These are phyloP conservation scores for Craterocephalus amniculus DNA, from an alignment of 2,797 vertebrate genomes.

Conservation along the genomic window DNA sequence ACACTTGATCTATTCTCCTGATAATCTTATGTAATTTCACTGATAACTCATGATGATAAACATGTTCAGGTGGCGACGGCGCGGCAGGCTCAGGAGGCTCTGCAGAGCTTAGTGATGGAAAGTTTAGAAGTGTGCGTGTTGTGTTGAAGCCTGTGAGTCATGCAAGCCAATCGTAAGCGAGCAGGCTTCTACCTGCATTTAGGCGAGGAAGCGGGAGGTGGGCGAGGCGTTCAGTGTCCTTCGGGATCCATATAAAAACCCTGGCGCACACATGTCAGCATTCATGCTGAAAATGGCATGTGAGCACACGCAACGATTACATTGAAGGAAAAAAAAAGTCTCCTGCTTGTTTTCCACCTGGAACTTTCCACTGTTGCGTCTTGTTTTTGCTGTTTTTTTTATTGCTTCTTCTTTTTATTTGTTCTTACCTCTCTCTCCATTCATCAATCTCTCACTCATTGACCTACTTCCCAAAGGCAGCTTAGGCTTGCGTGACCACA, in stretches of 20 bases:
- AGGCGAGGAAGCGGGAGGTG: slow-evolving; percentile 10
- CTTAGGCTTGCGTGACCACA: slow-evolving; percentile 68
- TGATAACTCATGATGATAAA: slow-evolving; percentile 48
- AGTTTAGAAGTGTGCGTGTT: slow-evolving; percentile 42
- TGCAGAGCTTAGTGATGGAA: slow-evolving; percentile 47
- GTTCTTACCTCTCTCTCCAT: slow-evolving; percentile 6
- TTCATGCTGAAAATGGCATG: slow-evolving; percentile 1
- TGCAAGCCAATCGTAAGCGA: slow-evolving; percentile 23
- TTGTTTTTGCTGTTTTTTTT: background rate
- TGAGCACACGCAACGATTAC: slow-evolving; percentile 25
- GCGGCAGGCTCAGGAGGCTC: slow-evolving; percentile 26
- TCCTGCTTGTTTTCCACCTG: slow-evolving; percentile 19
- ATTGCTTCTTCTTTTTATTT: background rate
- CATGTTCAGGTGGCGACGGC: slow-evolving; percentile 23
- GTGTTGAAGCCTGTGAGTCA: slow-evolving; percentile 35
- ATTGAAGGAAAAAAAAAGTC: background rate
- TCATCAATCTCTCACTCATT: slow-evolving; percentile 35
- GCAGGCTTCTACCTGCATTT: slow-evolving; percentile 66
- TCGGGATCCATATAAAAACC: slow-evolving; percentile 28
- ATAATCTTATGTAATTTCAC: slow-evolving; percentile 37
- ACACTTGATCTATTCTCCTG: slow-evolving; percentile 28
- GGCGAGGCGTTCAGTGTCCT: slow-evolving; percentile 31
- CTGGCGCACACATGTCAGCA: background rate
- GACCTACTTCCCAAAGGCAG: slow-evolving; percentile 71
- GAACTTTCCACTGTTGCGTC: slow-evolving; percentile 46